phyloP scores from a whole-genome alignment of 2,888 invertebrate genomes.

The Blomia tropicalis region DNA sequence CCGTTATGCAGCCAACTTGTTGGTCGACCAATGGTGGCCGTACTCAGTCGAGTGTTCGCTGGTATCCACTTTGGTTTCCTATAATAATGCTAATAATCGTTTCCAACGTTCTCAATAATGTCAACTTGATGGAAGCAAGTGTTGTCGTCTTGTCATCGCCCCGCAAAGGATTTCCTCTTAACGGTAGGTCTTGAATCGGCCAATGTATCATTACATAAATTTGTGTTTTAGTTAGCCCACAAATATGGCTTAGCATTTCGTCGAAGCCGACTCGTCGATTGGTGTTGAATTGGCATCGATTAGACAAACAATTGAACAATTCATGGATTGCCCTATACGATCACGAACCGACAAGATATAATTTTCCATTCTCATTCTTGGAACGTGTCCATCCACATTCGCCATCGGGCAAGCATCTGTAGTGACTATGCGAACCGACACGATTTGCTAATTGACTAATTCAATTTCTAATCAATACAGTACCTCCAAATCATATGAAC shows the following conservation, averaged over 20 bases:
- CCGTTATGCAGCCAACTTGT: too few species aligned
- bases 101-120: background rate
- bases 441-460: too few species aligned
- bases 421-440: too few species aligned
- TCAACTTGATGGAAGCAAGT: background rate
- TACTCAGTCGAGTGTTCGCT: too few species aligned
- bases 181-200: background rate
- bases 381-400: background rate
- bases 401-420: conserved; percentile 1
- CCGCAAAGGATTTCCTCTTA: background rate
- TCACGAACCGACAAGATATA: background rate
- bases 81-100: too few species aligned
- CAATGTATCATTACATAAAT: background rate
- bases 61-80: too few species aligned
- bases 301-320: conserved; percentile 12
- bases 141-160: conserved; percentile 5
- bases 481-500: conserved; percentile 6
- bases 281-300: background rate
- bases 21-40: too few species aligned
- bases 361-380: background rate
- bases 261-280: conserved; percentile 5
- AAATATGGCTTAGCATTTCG: conserved; percentile 22
- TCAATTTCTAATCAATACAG: too few species aligned
- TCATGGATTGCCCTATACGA: conserved; percentile 18
- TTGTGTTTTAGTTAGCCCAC: background rate